Evolutionary conservation across 2,113 vertebrate genomes (phyloP).

Genomic region (Aspidoscelis tigris): DNA sequence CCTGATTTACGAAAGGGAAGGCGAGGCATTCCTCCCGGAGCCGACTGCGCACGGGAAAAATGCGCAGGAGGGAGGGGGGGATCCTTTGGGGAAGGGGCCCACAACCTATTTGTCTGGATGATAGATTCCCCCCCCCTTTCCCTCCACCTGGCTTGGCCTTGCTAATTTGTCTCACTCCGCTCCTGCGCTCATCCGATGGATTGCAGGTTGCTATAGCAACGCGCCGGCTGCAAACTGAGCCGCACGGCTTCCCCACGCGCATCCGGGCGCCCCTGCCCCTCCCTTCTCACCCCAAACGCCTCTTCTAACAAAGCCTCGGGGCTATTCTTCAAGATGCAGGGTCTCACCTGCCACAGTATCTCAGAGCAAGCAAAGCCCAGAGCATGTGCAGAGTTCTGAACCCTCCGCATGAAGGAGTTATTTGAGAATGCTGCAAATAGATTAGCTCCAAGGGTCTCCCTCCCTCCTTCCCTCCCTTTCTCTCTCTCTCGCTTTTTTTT

Average conservation of each 20-base stretch:
- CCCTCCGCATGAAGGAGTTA: not conserved
- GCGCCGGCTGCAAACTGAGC: not conserved
- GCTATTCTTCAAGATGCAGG: not conserved
- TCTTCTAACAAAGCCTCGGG: not conserved
- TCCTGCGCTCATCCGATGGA: conserved; percentile 62
- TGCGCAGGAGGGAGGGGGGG: too few relatives aligned
- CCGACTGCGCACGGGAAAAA: not conserved
- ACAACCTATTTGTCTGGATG: not conserved
- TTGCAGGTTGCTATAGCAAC: conserved; percentile 29
- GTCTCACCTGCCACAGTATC: not conserved
- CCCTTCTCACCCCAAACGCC: not conserved
- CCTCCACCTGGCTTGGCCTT: not conserved
- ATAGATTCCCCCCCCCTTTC: too few relatives aligned
- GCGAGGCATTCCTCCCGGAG: too few relatives aligned
- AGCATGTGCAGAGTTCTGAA: not conserved
- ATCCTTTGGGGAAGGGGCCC: not conserved
- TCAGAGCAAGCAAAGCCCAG: too few relatives aligned
- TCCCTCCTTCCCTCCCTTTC: too few relatives aligned
- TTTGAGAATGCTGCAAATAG: too few relatives aligned
- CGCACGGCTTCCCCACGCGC: not conserved
- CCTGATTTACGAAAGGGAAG: too few relatives aligned
- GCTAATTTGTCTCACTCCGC: not conserved
- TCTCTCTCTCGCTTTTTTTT: too few relatives aligned
- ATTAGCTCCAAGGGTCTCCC: too few relatives aligned
- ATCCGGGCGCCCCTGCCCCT: not conserved